These are phyloP conservation scores for Apistogramma diplotaenia DNA, from an alignment of 2,113 vertebrate species.

Conservation along the genomic window DNA sequence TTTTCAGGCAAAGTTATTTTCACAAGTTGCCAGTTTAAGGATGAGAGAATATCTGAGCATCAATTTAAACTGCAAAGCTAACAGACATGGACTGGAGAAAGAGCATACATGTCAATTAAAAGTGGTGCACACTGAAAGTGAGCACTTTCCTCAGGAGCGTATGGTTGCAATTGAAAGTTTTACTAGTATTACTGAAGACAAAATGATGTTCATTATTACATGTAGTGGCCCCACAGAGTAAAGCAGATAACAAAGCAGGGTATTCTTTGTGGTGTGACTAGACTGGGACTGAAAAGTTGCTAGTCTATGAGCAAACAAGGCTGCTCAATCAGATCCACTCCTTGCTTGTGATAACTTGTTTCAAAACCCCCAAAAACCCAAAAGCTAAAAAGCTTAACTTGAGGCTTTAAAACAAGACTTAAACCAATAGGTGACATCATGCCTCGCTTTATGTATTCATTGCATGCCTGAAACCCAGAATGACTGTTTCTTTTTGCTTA, in stretches of 20 bases:
- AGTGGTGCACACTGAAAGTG: not conserved
- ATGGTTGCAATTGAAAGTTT: not conserved
- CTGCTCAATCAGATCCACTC: not conserved
- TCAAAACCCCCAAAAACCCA: not conserved
- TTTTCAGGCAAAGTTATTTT: not conserved
- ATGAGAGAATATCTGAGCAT: not conserved
- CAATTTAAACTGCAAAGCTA: not conserved
- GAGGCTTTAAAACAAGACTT: not conserved
- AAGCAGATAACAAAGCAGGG: not conserved
- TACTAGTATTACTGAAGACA: not conserved
- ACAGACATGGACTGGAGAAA: not conserved
- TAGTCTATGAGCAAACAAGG: not conserved
- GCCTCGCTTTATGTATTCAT: not conserved
- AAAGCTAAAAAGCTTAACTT: not conserved
- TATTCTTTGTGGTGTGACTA: not conserved
- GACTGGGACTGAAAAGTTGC: not conserved
- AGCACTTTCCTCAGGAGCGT: not conserved
- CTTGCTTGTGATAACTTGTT: not conserved
- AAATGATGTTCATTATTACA: not conserved
- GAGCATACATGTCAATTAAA: too few relatives aligned
- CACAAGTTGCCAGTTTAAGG: not conserved
- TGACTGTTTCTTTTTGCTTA: slow-evolving; percentile 65
- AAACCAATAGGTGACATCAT: not conserved
- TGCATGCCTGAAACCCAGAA: not conserved
- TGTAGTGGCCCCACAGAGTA: not conserved